Percentiles rank a stretch among this genome's conserved stretches.
These are phyloP conservation scores for Diprion similis DNA, from an alignment of 1,140 invertebrate species.

Conservation along the genomic window DNA sequence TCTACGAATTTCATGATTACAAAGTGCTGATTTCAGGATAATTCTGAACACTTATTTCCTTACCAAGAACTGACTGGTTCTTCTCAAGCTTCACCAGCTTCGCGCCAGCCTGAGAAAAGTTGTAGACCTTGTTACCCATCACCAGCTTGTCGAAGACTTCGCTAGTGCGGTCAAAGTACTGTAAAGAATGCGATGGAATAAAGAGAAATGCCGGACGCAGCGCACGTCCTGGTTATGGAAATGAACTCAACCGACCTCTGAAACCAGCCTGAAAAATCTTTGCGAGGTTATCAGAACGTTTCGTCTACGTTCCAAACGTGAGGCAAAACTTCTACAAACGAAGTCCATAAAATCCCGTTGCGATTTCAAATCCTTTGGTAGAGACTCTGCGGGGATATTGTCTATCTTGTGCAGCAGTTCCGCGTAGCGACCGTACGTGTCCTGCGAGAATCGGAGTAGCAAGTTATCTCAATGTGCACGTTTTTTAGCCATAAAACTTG, in stretches of 20 bases:
- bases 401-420: constrained; percentile 76
- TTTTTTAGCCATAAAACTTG: no score
- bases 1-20: constrained; percentile 55
- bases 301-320: constrained; percentile 74
- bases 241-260: constrained; percentile 64
- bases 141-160: constrained; percentile 73
- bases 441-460: constrained; percentile 50
- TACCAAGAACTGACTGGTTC: constrained; percentile 55
- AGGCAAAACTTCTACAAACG: constrained; percentile 78
- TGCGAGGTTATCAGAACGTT: constrained; percentile 80
- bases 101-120: constrained; percentile 62
- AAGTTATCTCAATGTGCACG: no score
- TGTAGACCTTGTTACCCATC: constrained; percentile 65
- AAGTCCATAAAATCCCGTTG: constrained; percentile 83
- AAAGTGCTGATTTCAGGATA: constrained; percentile 17
- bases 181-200: constrained; percentile 30
- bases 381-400: constrained; percentile 59
- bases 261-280: constrained; percentile 77
- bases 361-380: constrained; percentile 68
- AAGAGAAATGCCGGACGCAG: constrained; percentile 17
- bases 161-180: constrained; percentile 71
- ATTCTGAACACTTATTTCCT: constrained; percentile 14
- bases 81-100: constrained; percentile 65
- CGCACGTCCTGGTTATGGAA: neutral
- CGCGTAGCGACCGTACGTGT: constrained; percentile 78